Base-by-base conservation (phyloP, 2,113 vertebrate species). In the Balaeniceps rex region DNA sequence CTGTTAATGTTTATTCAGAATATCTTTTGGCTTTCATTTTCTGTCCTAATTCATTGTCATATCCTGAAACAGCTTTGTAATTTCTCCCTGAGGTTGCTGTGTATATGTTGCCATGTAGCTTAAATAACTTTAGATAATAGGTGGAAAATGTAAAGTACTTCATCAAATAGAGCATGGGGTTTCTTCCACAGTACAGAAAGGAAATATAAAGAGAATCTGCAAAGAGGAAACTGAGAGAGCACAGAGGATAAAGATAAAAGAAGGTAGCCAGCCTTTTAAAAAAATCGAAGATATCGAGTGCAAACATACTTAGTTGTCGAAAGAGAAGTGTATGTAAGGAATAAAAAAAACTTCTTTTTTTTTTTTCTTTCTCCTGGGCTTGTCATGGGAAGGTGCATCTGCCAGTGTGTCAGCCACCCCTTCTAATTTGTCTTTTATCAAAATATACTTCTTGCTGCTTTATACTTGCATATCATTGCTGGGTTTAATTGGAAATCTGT, bases 341-440 rank as follows among this genome's bases (percentile, higher is more conserved):
- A 49, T 28, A 51, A 42, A 78, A 69, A 11, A 1, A 0, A 0
- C 4, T 23, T 4, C 1, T 4, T 44, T 42, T 70, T 40, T 40
- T 52, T 52, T 15, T 3, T 70, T 40, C n/a, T 52, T 52, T 15
- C 3, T 2, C 52, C 18, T 38, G 19, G 21, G 26, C 9, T 68
- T 76, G 14, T 51, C 4, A 7, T 65, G 64, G 15, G 24, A 54
- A 91, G 8, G 6, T 66, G 21, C 18, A 52, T 33, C 34, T 63
- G 47, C 33, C 60, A 54, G 11, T 19, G 14, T 36, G 14, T 70
- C 57, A 66, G 23, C 51, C 0, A 1, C 18, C 11, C 26, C 26
- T 90, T 19, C 28, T 49, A 18, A 42, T 8, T 8, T 83, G 17
- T 18, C 33, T 75, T 38, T 79, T 33, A n/a, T 36, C 38, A 76